These are phyloP conservation scores for Cepaea hortensis DNA, from an alignment of 2,888 invertebrate species.

Conservation along the genomic window DNA sequence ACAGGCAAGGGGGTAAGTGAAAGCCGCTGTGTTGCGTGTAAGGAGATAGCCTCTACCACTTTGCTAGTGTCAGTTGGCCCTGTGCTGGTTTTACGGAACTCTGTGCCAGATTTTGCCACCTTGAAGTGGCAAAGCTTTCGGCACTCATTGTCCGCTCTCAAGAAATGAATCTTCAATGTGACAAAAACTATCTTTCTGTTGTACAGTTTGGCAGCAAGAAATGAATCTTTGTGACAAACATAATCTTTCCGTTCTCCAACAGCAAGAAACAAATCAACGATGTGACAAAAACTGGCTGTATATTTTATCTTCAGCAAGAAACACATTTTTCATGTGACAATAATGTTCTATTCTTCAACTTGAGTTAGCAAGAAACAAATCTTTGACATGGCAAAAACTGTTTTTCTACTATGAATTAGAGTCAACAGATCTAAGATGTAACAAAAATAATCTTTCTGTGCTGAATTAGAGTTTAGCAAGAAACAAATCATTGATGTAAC, in stretches of 20 bases:
- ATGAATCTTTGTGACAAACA: conserved; percentile 87
- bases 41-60: too few relatives aligned
- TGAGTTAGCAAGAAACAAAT: conserved; percentile 88
- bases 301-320: conserved; percentile 83
- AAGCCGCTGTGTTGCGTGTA: too few relatives aligned
- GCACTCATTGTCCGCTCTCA: conserved; percentile 81
- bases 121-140: not conserved
- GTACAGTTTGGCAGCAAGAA: conserved; percentile 82
- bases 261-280: conserved; percentile 88
- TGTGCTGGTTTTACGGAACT: too few relatives aligned
- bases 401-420: conserved; percentile 77
- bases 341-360: conserved; percentile 79
- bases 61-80: too few relatives aligned
- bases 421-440: conserved; percentile 90
- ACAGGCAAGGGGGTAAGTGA: too few relatives aligned
- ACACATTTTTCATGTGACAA: conserved; percentile 87
- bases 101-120: too few relatives aligned
- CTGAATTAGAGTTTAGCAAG: conserved; percentile 79
- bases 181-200: conserved; percentile 81
- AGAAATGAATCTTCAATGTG: conserved; percentile 87
- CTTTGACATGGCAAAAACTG: conserved; percentile 87
- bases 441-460: conserved; percentile 79
- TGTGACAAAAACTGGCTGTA: conserved; percentile 84
- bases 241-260: conserved; percentile 79
- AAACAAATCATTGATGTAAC: conserved; percentile 87